A percentile compares a stretch with the other conserved stretches of the same genome.
These are phyloP conservation scores for Sturmia bella DNA, from an alignment of 2,888 invertebrate species.

Conservation along the genomic window DNA sequence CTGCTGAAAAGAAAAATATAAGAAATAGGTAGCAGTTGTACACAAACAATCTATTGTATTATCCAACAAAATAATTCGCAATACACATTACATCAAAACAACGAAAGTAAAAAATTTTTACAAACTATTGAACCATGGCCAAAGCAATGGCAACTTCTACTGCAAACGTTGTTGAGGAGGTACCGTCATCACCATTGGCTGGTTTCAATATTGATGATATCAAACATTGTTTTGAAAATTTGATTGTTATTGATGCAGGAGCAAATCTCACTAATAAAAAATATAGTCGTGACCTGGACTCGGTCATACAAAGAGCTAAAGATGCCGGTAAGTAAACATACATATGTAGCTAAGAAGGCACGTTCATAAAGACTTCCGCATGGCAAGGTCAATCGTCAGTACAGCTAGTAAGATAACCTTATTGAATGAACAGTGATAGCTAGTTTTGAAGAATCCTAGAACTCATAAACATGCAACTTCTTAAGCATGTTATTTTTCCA, in stretches of 20 bases:
- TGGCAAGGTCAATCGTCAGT: no score
- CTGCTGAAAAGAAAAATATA: slow-evolving; percentile 26
- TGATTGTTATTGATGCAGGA: slow-evolving; percentile 95
- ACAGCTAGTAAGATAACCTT: no score
- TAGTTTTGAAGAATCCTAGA: no score
- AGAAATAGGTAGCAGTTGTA: slow-evolving; percentile 6
- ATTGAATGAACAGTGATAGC: no score
- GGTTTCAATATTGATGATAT: slow-evolving; percentile 82
- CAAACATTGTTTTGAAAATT: slow-evolving; percentile 93
- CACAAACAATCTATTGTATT: slow-evolving; percentile 64
- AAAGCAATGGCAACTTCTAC: slow-evolving; percentile 49
- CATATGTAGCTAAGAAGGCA: not conserved
- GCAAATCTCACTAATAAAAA: slow-evolving; percentile 97
- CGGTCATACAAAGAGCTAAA: slow-evolving; percentile 94
- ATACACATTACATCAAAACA: slow-evolving; percentile 43
- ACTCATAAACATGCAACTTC: no score
- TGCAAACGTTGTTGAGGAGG: slow-evolving; percentile 56
- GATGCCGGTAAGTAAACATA: slow-evolving; percentile 88
- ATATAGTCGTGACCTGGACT: slow-evolving; percentile 94
- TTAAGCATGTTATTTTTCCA: no score
- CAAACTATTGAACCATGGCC: slow-evolving; percentile 63
- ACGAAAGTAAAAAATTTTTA: slow-evolving; percentile 35
- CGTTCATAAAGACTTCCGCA: no score
- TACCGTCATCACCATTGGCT: slow-evolving; percentile 63
- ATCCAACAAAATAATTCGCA: slow-evolving; percentile 69